A percentile compares a stretch with the other conserved stretches of the same genome.
phyloP scores from a whole-genome alignment of 2,113 vertebrate genomes.

The Eulacestoma nigropectus region DNA sequence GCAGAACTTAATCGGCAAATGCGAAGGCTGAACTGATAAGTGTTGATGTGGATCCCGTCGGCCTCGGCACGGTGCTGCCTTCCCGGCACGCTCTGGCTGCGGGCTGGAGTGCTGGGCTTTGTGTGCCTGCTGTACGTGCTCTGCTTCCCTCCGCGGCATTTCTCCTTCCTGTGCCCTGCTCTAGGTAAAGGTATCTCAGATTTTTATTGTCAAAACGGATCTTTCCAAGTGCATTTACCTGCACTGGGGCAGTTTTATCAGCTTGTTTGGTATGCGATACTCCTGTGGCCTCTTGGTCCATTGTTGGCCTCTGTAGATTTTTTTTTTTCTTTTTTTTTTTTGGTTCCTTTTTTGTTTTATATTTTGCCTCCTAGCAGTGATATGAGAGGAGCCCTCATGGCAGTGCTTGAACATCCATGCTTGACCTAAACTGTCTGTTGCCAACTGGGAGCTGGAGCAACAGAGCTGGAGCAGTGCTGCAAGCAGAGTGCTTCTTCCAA shows the following conservation, averaged over 20 bases:
- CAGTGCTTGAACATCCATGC: not conserved
- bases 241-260: not conserved
- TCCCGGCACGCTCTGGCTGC: fast-evolving
- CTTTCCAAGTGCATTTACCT: not conserved
- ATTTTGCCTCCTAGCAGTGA: not conserved
- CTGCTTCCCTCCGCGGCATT: not conserved
- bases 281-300: not conserved
- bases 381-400: not conserved
- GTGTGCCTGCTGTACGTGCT: not conserved
- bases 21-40: not conserved
- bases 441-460: not conserved
- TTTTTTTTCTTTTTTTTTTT: not conserved
- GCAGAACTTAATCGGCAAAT: not conserved
- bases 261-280: not conserved
- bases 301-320: not conserved
- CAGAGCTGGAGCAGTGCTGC: not conserved
- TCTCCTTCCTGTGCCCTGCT: not conserved
- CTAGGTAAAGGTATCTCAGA: not conserved
- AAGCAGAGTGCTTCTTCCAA: conserved; percentile 18
- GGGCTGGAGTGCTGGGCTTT: not conserved
- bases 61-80: not conserved
- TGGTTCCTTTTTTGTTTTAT: not conserved
- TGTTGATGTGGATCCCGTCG: not conserved
- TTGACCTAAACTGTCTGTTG: not conserved
- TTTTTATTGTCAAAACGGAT: not conserved